These are phyloP conservation scores for Tubulanus polymorphus DNA, from an alignment of 2,888 invertebrate species.

Conservation along the genomic window DNA sequence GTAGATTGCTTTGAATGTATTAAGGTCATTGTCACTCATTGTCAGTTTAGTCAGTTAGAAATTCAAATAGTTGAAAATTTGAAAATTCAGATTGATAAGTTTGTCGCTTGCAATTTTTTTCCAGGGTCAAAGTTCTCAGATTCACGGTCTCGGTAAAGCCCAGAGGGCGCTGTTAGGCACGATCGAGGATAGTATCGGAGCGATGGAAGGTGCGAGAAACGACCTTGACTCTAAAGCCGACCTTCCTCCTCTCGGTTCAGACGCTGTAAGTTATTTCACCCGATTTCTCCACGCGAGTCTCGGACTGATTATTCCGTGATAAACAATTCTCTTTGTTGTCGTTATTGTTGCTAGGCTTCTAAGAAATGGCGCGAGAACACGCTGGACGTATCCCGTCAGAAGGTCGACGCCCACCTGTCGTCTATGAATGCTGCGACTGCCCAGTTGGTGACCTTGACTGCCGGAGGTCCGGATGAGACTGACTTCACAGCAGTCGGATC, in stretches of 20 bases:
- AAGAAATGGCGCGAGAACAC: constrained; percentile 92
- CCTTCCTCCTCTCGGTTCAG: constrained; percentile 58
- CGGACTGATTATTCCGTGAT: background rate
- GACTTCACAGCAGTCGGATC: constrained; percentile 95
- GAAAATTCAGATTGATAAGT: background rate
- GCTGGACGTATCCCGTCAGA: constrained; percentile 91
- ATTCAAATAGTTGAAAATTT: no score
- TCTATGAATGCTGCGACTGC: constrained; percentile 99
- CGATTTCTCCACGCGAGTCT: background rate
- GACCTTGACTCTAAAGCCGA: constrained; percentile 64
- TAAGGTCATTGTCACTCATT: no score
- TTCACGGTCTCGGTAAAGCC: constrained; percentile 82
- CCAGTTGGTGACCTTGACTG: constrained; percentile 87
- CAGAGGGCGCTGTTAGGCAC: constrained; percentile 89
- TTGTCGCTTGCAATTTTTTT: constrained; percentile 20
- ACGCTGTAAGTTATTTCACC: constrained; percentile 36
- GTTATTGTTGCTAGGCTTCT: constrained; percentile 60
- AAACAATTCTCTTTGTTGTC: background rate
- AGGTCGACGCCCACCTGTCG: constrained; percentile 92
- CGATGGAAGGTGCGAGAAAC: constrained; percentile 80
- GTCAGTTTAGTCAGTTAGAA: no score
- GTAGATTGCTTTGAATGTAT: no score
- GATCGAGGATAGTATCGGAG: constrained; percentile 82
- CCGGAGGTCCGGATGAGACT: constrained; percentile 72
- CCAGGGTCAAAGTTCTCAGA: constrained; percentile 74